A percentile compares a stretch with the other conserved stretches of the same genome.
Evolutionary conservation across 1,140 invertebrate genomes (phyloP).

Genomic region (Diachasma alloeum): DNA sequence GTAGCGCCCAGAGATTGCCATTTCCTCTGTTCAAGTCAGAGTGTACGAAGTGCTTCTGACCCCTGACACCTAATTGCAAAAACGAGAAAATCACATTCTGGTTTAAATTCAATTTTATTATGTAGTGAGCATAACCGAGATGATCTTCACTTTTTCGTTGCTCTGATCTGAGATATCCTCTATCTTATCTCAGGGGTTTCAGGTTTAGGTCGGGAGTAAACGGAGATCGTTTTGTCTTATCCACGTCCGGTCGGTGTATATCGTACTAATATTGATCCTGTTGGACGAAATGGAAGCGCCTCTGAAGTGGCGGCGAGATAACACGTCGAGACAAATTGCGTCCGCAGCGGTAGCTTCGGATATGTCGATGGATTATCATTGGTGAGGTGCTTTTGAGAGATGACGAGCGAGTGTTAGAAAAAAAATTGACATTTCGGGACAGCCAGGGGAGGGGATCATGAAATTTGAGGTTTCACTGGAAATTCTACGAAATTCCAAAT

Average conservation of each 20-base stretch:
- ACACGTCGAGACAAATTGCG: constrained; percentile 42
- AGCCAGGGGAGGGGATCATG: too few relatives aligned
- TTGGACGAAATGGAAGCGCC: constrained; percentile 13
- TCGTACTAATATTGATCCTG: constrained; percentile 38
- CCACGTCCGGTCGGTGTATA: constrained; percentile 22
- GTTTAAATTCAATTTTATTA: too few relatives aligned
- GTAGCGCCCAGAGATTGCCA: constrained; percentile 53
- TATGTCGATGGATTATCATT: constrained; percentile 27
- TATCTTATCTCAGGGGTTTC: background rate
- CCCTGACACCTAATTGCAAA: background rate
- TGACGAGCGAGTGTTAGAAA: too few relatives aligned
- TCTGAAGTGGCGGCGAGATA: constrained; percentile 32
- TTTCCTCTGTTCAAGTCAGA: constrained; percentile 48
- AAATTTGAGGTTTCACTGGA: too few relatives aligned
- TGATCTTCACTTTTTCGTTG: background rate
- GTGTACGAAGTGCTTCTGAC: background rate
- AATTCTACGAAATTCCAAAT: too few relatives aligned
- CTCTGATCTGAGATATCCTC: background rate
- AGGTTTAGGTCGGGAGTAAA: background rate
- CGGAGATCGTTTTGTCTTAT: constrained; percentile 21
- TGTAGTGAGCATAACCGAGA: too few relatives aligned
- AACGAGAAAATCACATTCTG: too few relatives aligned
- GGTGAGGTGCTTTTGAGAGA: too few relatives aligned
- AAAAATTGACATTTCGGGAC: background rate
- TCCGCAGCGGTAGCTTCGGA: constrained; percentile 29